phyloP scores from a whole-genome alignment of 2,888 invertebrate genomes.

The Tinea pellionella region DNA sequence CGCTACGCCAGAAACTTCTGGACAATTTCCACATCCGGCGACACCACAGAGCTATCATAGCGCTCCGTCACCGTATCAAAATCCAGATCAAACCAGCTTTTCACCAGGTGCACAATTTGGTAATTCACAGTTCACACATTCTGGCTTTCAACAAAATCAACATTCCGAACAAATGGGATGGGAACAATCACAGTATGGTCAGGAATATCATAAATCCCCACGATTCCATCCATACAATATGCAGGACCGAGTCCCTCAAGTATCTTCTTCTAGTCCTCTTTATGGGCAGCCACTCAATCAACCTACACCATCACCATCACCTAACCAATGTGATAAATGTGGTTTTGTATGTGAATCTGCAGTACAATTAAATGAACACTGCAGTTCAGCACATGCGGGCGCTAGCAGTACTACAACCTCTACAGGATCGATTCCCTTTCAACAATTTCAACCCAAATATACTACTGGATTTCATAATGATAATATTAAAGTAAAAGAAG shows the following conservation, averaged over 20 bases:
- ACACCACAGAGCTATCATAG: constrained; percentile 76
- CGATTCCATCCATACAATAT: constrained; percentile 66
- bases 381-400: constrained; percentile 74
- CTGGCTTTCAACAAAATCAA: constrained; percentile 61
- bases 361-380: constrained; percentile 79
- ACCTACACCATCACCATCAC: constrained; percentile 78
- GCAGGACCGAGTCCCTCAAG: constrained; percentile 65
- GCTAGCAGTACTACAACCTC: constrained; percentile 42
- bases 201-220: constrained; percentile 47
- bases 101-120: constrained; percentile 66
- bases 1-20: constrained; percentile 68
- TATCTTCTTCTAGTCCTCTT: constrained; percentile 64
- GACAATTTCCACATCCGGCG: constrained; percentile 72
- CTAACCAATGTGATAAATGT: constrained; percentile 86
- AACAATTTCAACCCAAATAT: constrained; percentile 62
- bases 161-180: constrained; percentile 60
- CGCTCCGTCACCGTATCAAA: constrained; percentile 75
- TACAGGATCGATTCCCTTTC: constrained; percentile 59
- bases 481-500: constrained; percentile 68
- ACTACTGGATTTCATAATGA: constrained; percentile 57
- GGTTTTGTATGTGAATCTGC: constrained; percentile 83
- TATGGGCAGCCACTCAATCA: constrained; percentile 72
- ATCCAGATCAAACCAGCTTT: constrained; percentile 68
- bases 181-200: constrained; percentile 59
- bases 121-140: constrained; percentile 54